Conservation (phyloP, 2,797 vertebrate species). For the Astyanax mexicanus region DNA sequence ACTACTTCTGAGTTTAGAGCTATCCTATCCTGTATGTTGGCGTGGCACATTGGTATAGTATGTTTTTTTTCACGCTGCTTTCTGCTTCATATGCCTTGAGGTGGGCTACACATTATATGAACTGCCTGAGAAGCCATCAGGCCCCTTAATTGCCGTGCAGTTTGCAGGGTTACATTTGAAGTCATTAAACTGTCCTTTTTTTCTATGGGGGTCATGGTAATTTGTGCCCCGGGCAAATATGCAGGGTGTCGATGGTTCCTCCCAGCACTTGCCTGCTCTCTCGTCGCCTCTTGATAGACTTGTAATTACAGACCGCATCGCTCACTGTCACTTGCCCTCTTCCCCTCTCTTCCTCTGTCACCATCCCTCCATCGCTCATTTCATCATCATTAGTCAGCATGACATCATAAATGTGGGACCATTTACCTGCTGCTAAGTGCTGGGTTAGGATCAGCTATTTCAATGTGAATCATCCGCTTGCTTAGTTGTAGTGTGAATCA, state of each 20-base stretch:
- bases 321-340: conserved; percentile 59
- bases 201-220: conserved; percentile 62
- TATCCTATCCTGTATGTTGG: not conserved
- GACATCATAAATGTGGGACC: conserved; percentile 35
- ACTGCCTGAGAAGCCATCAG: conserved; percentile 59
- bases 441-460: not conserved
- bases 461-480: not conserved
- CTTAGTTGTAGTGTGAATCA: not conserved
- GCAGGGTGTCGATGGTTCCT: conserved; percentile 59
- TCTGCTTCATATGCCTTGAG: conserved; percentile 8
- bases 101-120: conserved; percentile 40
- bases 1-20: not conserved
- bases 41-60: not conserved
- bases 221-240: conserved; percentile 62
- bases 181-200: conserved; percentile 67
- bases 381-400: conserved; percentile 57
- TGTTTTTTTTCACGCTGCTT: not conserved
- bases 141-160: conserved; percentile 62
- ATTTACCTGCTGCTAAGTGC: not conserved
- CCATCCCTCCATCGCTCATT: conserved; percentile 54
- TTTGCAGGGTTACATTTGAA: conserved; percentile 64
- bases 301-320: conserved; percentile 72
- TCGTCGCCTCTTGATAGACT: conserved; percentile 68
- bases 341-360: conserved; percentile 36
- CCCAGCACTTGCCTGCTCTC: conserved; percentile 50